These are phyloP conservation scores for Doryteuthis pealeii DNA, from an alignment of 1,140 invertebrate genomes.

Conservation along the genomic window DNA sequence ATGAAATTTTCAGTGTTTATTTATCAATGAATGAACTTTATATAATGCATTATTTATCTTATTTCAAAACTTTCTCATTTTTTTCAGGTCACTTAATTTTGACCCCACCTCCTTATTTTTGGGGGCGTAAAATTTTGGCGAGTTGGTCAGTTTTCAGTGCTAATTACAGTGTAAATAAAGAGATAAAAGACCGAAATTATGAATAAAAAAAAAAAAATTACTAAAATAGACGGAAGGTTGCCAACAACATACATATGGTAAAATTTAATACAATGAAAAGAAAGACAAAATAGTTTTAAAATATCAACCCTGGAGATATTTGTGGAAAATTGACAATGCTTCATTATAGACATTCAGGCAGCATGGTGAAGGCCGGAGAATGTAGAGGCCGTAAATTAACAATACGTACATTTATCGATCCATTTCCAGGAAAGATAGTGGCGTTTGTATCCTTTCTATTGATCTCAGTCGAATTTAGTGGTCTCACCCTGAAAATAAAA, in stretches of 20 bases:
- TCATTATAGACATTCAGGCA: neutral
- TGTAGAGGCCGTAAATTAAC: neutral
- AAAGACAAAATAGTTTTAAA: neutral
- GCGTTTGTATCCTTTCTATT: slow-evolving; percentile 41
- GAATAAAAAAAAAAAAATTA: neutral
- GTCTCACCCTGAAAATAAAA: slow-evolving; percentile 47
- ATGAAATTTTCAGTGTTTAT: no score
- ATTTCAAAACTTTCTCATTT: no score
- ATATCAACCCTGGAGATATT: neutral
- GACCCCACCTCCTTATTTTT: no score
- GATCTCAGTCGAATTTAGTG: slow-evolving; percentile 44
- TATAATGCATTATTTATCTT: no score
- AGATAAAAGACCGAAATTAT: no score
- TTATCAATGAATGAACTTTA: no score
- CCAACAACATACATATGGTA: no score
- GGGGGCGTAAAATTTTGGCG: no score
- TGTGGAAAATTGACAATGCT: neutral
- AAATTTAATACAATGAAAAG: neutral
- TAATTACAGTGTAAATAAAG: no score
- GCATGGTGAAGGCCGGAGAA: neutral
- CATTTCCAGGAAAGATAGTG: slow-evolving; percentile 46
- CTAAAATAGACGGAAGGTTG: neutral
- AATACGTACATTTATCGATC: slow-evolving; percentile 42
- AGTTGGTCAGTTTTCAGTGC: no score
- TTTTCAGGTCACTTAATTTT: no score